Evolutionary conservation across 2,888 invertebrate genomes (phyloP).

Genomic region (Drosophila anceps): DNA sequence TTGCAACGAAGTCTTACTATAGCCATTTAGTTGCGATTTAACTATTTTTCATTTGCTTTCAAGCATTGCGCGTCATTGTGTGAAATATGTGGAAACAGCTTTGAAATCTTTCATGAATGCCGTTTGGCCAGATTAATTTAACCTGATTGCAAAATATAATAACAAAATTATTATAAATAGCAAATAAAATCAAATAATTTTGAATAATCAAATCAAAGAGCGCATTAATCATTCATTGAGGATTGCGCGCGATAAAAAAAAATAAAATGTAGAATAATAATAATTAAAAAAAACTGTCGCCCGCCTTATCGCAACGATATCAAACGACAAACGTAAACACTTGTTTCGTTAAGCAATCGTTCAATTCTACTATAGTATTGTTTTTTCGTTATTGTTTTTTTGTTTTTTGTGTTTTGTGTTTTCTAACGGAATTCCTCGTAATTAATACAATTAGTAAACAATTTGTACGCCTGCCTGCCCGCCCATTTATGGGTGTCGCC

Average conservation of each 20-base stretch:
- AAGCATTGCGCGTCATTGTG: background rate
- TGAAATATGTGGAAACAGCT: slow-evolving; percentile 14
- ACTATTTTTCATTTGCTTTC: slow-evolving; percentile 10
- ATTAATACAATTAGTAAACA: slow-evolving; percentile 71
- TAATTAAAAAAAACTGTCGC: slow-evolving; percentile 17
- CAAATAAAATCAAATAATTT: background rate
- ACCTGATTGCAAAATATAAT: background rate
- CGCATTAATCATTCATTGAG: slow-evolving; percentile 49
- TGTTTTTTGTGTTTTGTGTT: slow-evolving; percentile 17
- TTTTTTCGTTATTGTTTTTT: slow-evolving; percentile 17
- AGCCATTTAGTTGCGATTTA: slow-evolving; percentile 3
- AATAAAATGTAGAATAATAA: background rate
- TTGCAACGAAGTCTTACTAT: no score
- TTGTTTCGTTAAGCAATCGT: slow-evolving; percentile 42
- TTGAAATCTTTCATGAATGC: slow-evolving; percentile 5
- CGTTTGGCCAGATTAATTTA: background rate
- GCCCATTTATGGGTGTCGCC: slow-evolving; percentile 41
- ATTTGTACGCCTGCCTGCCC: slow-evolving; percentile 69
- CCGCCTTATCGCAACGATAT: slow-evolving; percentile 30
- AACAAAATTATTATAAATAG: background rate
- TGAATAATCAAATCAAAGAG: slow-evolving; percentile 14
- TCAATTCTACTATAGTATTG: slow-evolving; percentile 29
- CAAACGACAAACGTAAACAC: slow-evolving; percentile 36
- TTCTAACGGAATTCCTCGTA: slow-evolving; percentile 48
- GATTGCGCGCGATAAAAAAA: slow-evolving; percentile 24